Conservation (phyloP, 2,113 vertebrate species). For the Urocolius indicus region DNA sequence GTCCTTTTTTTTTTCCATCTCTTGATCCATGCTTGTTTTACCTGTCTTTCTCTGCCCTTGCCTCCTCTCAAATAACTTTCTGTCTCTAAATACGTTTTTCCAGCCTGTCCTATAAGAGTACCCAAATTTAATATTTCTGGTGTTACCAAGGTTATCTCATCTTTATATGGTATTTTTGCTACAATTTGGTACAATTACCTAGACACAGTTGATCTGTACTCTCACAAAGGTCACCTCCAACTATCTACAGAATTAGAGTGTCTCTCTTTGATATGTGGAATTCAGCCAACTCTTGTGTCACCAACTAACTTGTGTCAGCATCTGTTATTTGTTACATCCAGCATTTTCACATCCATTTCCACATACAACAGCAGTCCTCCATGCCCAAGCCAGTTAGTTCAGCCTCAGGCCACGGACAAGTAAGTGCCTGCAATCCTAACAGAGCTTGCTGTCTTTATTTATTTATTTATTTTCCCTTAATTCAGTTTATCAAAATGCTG, state of each 20-base stretch:
- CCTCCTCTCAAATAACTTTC: background rate
- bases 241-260: background rate
- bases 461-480: background rate
- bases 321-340: background rate
- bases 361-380: background rate
- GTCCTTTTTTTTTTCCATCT: background rate
- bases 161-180: background rate
- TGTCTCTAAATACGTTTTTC: background rate
- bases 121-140: background rate
- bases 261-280: background rate
- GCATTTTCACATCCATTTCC: background rate
- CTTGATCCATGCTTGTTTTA: background rate
- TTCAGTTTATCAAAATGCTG: background rate
- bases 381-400: background rate
- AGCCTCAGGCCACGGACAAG: background rate
- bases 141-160: background rate
- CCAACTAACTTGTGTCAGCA: background rate
- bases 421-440: background rate
- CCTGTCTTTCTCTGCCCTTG: background rate
- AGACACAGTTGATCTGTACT: background rate
- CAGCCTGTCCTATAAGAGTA: background rate
- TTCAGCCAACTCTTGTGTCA: background rate
- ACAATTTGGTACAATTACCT: background rate
- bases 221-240: background rate
- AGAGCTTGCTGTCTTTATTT: background rate